Conservation (phyloP, 2,797 vertebrate genomes). For the Rhodeus uyekii region DNA sequence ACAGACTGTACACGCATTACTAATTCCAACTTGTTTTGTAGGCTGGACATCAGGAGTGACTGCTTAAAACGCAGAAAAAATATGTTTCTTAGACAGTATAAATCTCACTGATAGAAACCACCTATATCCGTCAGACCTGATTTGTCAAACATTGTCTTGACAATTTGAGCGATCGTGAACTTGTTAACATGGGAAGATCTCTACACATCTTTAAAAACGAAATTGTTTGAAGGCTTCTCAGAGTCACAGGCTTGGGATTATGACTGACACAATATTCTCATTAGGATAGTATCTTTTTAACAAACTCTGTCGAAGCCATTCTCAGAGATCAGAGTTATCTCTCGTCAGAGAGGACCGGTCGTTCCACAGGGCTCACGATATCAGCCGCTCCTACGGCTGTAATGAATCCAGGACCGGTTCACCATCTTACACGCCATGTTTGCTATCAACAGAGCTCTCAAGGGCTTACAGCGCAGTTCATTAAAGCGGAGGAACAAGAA, state of each 20-base stretch:
- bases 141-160: neutral
- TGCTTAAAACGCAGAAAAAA: neutral
- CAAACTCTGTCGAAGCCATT: neutral
- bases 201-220: neutral
- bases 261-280: conserved; percentile 24
- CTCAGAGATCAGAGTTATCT: conserved; percentile 16
- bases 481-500: conserved; percentile 42
- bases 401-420: conserved; percentile 49
- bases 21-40: conserved; percentile 19
- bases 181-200: neutral
- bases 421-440: conserved; percentile 32
- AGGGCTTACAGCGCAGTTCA: conserved; percentile 42
- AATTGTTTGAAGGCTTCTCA: neutral
- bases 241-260: conserved; percentile 20
- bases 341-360: neutral
- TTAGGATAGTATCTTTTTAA: conserved; percentile 26
- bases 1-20: conserved; percentile 38
- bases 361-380: conserved; percentile 25
- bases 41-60: neutral
- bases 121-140: neutral
- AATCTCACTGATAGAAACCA: neutral
- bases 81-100: neutral
- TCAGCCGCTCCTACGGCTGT: conserved; percentile 30
- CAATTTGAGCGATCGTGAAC: neutral
- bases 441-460: conserved; percentile 45